Evolutionary conservation across 2,113 vertebrate species (phyloP).

Genomic region (Sciurus niger): DNA sequence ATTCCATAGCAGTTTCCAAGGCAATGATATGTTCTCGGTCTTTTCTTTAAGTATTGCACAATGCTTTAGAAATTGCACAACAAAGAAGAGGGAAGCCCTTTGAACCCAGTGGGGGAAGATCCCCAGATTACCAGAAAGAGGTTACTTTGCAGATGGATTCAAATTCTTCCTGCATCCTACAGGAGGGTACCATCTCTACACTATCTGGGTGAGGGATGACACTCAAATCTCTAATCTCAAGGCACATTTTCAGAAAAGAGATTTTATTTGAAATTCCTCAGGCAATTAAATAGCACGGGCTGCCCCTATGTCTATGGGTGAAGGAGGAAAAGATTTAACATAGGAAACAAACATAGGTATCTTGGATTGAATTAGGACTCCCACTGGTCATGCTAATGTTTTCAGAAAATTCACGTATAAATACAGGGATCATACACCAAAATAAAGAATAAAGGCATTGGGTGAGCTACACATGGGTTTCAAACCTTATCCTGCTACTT

Average conservation of each 20-base stretch:
- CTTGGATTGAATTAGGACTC: not conserved
- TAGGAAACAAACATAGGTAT: not conserved
- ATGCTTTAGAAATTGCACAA: slow-evolving; percentile 72
- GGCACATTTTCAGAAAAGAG: not conserved
- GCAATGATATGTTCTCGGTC: slow-evolving; percentile 70
- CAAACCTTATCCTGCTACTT: not conserved
- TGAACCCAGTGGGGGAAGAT: slow-evolving; percentile 63
- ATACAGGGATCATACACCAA: not conserved
- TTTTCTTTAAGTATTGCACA: slow-evolving; percentile 76
- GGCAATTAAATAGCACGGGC: not conserved
- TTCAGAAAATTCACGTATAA: not conserved
- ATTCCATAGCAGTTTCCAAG: slow-evolving; percentile 79
- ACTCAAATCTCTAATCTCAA: not conserved
- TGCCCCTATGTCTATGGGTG: not conserved
- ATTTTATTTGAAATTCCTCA: slow-evolving; percentile 51
- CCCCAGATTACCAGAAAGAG: slow-evolving; percentile 51
- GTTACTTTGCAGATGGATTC: slow-evolving; percentile 55
- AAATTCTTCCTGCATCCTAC: slow-evolving; percentile 41
- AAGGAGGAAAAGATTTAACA: not conserved
- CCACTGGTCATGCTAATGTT: not conserved
- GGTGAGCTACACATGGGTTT: not conserved
- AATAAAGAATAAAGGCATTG: not conserved
- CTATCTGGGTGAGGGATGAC: not conserved
- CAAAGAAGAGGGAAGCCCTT: slow-evolving; percentile 65
- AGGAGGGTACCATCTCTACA: slow-evolving; percentile 7